These are phyloP conservation scores for Potamilus streckersoni DNA, from an alignment of 1,140 invertebrate genomes.

Conservation along the genomic window DNA sequence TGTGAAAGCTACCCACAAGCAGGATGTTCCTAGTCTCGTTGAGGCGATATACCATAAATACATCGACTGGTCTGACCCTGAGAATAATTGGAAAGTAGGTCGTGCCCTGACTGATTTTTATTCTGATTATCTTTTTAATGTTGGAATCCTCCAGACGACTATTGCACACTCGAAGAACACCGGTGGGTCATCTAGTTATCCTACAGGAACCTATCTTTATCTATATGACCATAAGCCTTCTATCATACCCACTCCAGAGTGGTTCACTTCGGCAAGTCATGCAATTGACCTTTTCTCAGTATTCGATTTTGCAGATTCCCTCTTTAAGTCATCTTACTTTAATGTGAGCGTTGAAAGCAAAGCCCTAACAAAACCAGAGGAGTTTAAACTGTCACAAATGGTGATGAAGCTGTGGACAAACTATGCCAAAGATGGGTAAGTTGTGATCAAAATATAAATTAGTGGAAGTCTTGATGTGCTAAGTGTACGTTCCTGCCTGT, in stretches of 20 bases:
- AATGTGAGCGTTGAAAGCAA: background rate
- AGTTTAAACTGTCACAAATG: background rate
- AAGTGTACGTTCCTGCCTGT: background rate
- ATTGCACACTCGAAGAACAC: slow-evolving; percentile 22
- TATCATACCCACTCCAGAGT: background rate
- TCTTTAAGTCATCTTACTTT: background rate
- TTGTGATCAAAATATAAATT: background rate
- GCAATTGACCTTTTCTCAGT: background rate
- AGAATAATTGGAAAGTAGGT: slow-evolving; percentile 76
- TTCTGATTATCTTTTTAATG: slow-evolving; percentile 21
- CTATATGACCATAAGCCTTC: background rate
- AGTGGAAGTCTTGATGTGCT: background rate
- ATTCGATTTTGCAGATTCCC: background rate
- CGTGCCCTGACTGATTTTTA: slow-evolving; percentile 7
- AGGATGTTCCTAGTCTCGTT: no score
- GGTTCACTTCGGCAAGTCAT: background rate
- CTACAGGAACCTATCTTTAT: background rate
- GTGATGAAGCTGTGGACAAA: slow-evolving; percentile 10
- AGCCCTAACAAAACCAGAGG: no score
- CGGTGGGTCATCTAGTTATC: background rate
- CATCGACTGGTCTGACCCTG: slow-evolving; percentile 67
- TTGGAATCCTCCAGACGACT: slow-evolving; percentile 27
- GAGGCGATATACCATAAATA: no score
- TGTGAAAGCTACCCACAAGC: slow-evolving; percentile 74
- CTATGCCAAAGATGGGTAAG: slow-evolving; percentile 12